phyloP scores from a whole-genome alignment of 2,888 invertebrate genomes.

The Biston stratarius region DNA sequence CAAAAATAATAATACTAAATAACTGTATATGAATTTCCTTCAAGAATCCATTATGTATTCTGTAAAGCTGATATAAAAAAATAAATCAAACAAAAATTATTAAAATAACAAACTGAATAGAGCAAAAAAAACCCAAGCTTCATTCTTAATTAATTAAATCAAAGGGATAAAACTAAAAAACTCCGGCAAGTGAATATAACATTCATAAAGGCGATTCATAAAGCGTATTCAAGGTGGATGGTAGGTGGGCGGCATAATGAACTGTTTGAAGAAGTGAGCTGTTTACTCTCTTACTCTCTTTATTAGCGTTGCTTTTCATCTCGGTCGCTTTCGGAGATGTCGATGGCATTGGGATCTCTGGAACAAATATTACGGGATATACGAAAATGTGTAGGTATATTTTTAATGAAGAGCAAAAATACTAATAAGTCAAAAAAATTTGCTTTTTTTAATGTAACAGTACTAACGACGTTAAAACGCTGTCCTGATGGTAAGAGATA shows the following conservation, averaged over 20 bases:
- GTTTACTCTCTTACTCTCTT: slow-evolving; percentile 88
- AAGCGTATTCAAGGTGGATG: slow-evolving; percentile 10
- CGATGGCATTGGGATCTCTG: slow-evolving; percentile 96
- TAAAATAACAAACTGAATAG: background rate
- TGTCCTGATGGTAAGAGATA: no score
- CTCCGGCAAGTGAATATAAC: slow-evolving; percentile 13
- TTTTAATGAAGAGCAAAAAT: no score
- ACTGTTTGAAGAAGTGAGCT: slow-evolving; percentile 36
- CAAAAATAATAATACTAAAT: background rate
- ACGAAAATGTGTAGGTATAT: background rate
- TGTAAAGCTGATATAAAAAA: no score
- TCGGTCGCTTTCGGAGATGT: slow-evolving; percentile 93
- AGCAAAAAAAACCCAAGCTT: background rate
- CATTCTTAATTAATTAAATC: slow-evolving; percentile 20
- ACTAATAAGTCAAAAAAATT: no score
- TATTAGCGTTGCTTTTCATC: slow-evolving; percentile 91
- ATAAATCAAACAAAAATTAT: background rate
- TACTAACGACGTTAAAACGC: no score
- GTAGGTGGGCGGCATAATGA: slow-evolving; percentile 30
- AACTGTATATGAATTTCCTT: no score
- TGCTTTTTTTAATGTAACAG: no score
- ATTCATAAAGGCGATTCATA: slow-evolving; percentile 23
- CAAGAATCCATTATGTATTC: no score
- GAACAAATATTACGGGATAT: slow-evolving; percentile 24
- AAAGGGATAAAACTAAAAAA: slow-evolving; percentile 25